A percentile compares a stretch with the other conserved stretches of the same genome.
phyloP scores from a whole-genome alignment of 1,140 invertebrate genomes.

The Drosophila tristis region DNA sequence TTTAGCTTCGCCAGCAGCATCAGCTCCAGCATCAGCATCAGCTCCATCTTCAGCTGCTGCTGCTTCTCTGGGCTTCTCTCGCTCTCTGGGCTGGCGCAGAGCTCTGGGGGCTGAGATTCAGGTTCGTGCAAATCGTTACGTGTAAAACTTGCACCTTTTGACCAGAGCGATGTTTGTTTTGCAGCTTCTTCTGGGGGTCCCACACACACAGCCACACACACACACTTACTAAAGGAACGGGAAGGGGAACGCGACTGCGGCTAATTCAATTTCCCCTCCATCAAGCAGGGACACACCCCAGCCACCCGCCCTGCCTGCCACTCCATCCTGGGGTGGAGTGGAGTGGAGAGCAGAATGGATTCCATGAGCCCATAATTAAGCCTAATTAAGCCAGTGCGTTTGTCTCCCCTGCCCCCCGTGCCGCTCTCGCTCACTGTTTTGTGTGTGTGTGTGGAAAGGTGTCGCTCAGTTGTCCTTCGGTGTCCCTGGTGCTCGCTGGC shows the following conservation, averaged over 20 bases:
- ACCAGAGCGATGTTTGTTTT: slow-evolving; percentile 77
- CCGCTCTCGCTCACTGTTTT: neutral
- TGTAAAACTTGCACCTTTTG: slow-evolving; percentile 82
- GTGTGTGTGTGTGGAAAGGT: slow-evolving; percentile 44
- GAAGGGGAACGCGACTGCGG: slow-evolving; percentile 26
- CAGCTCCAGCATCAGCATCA: too few relatives aligned
- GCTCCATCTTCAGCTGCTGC: neutral
- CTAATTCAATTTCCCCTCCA: slow-evolving; percentile 70
- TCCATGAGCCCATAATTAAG: slow-evolving; percentile 73
- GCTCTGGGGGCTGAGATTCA: slow-evolving; percentile 31
- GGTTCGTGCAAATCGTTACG: slow-evolving; percentile 79
- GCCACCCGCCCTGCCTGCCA: neutral
- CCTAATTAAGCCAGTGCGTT: slow-evolving; percentile 62
- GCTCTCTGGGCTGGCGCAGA: too few relatives aligned
- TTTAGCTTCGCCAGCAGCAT: too few relatives aligned
- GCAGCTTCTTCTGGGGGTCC: too few relatives aligned
- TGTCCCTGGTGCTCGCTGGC: too few relatives aligned
- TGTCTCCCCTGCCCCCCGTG: neutral
- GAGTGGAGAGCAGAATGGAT: slow-evolving; percentile 4
- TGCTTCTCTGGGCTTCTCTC: neutral
- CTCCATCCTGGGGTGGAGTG: slow-evolving; percentile 2
- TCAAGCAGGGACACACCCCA: slow-evolving; percentile 10
- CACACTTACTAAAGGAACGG: slow-evolving; percentile 29
- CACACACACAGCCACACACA: too few relatives aligned
- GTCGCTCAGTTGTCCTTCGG: slow-evolving; percentile 53